A percentile compares a stretch with the other conserved stretches of the same genome.
phyloP scores from a whole-genome alignment of 2,113 vertebrate species.

The Rhea pennata region DNA sequence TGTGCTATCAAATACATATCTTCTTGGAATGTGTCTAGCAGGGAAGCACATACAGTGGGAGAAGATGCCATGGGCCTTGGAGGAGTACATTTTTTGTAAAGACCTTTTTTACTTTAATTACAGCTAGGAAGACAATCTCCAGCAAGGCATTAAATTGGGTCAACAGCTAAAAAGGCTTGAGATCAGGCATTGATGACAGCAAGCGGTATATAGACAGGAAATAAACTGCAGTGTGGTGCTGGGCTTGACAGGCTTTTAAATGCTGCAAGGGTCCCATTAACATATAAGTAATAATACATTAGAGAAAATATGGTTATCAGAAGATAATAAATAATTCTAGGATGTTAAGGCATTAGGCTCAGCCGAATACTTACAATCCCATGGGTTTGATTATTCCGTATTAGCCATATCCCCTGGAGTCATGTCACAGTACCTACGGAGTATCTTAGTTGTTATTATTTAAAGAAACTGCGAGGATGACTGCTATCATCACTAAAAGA shows the following conservation, averaged over 20 bases:
- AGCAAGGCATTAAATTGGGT: conserved; percentile 76
- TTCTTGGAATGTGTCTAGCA: not conserved
- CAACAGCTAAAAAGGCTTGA: conserved; percentile 68
- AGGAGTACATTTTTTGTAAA: conserved; percentile 43
- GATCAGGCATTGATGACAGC: conserved; percentile 42
- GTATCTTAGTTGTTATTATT: not conserved
- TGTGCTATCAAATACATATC: not conserved
- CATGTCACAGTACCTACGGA: not conserved
- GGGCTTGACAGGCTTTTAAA: conserved; percentile 19
- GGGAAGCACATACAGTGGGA: not conserved
- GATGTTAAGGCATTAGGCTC: conserved; percentile 41
- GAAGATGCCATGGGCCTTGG: conserved; percentile 20
- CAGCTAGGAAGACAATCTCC: conserved; percentile 60
- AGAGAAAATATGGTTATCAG: conserved; percentile 40
- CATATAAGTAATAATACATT: conserved; percentile 67
- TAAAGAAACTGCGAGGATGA: not conserved
- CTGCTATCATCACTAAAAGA: not conserved
- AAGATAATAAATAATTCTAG: conserved; percentile 50
- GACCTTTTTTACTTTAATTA: conserved; percentile 68
- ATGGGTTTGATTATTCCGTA: not conserved
- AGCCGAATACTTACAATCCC: conserved; percentile 34
- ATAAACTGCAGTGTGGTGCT: not conserved
- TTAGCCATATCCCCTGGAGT: not conserved
- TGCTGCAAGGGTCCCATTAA: conserved; percentile 50
- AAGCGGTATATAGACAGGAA: conserved; percentile 43